phyloP scores from a whole-genome alignment of 2,113 vertebrate genomes.

The Lampris megalopsis region DNA sequence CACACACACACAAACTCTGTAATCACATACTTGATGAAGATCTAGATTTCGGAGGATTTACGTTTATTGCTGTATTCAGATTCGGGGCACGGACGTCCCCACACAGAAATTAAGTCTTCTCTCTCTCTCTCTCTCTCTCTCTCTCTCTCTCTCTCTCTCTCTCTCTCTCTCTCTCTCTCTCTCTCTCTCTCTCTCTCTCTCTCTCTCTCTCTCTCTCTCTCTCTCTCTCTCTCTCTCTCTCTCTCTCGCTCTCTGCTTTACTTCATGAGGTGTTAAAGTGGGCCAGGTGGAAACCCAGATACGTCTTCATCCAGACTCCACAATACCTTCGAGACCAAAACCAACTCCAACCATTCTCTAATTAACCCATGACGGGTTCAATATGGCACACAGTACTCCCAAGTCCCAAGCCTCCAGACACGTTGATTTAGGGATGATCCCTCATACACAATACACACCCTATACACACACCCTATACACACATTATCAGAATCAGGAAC shows the following conservation, averaged over 20 bases:
- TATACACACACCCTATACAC: too few species aligned
- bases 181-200: too few species aligned
- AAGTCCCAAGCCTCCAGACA: constrained; percentile 45
- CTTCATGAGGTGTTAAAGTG: constrained; percentile 34
- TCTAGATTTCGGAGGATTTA: background rate
- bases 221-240: background rate
- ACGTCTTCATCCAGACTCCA: constrained; percentile 22
- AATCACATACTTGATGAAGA: constrained; percentile 6
- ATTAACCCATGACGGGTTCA: constrained; percentile 38
- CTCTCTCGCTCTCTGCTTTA: background rate
- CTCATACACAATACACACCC: background rate
- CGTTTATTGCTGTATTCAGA: background rate
- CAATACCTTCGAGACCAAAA: constrained; percentile 2
- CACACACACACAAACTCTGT: constrained; percentile 1
- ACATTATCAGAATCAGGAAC: too few species aligned
- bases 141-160: too few species aligned
- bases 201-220: too few species aligned
- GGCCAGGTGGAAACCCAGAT: constrained; percentile 50
- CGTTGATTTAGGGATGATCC: constrained; percentile 19
- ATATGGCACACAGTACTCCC: constrained; percentile 8
- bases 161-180: too few species aligned
- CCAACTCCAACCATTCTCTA: constrained; percentile 15
- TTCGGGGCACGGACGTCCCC: background rate
- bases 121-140: too few species aligned
- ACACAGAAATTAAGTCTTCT: background rate